Evolutionary conservation across 2,797 vertebrate genomes (phyloP).

Genomic region (Sphenodon punctatus): DNA sequence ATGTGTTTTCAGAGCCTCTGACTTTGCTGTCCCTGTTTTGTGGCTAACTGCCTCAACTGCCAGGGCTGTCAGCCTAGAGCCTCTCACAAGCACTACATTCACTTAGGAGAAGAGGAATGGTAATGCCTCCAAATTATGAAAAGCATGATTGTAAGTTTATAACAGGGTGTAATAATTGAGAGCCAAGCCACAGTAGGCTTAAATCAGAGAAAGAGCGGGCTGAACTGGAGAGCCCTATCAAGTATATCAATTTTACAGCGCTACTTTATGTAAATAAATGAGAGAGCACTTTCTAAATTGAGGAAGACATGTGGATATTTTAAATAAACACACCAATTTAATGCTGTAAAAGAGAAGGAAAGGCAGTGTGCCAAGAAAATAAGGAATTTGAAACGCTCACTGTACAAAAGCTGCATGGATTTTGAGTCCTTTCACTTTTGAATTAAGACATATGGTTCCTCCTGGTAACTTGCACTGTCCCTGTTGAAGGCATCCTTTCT

Average conservation of each 20-base stretch:
- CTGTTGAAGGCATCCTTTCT: constrained; percentile 39
- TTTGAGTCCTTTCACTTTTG: constrained; percentile 40
- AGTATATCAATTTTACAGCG: constrained; percentile 21
- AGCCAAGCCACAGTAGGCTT: background rate
- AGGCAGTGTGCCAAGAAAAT: constrained; percentile 37
- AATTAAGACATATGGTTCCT: constrained; percentile 2
- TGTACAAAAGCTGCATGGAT: background rate
- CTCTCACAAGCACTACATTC: background rate
- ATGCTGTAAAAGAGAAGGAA: background rate
- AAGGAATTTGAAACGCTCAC: constrained; percentile 8
- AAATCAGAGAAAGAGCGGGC: background rate
- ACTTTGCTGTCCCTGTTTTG: background rate
- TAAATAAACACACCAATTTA: constrained; percentile 30
- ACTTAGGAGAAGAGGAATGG: background rate
- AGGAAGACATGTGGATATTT: constrained; percentile 35
- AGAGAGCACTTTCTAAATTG: constrained; percentile 9
- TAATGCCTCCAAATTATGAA: background rate
- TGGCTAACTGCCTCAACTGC: background rate
- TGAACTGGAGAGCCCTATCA: background rate
- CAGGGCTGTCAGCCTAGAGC: background rate
- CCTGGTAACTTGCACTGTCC: constrained; percentile 7
- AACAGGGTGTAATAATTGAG: background rate
- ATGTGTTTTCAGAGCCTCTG: background rate
- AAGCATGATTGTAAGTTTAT: constrained; percentile 1
- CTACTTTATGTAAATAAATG: constrained; percentile 44